Evolutionary conservation across 2,113 vertebrate species (phyloP).

Genomic region (Ptychochromis oligacanthus): DNA sequence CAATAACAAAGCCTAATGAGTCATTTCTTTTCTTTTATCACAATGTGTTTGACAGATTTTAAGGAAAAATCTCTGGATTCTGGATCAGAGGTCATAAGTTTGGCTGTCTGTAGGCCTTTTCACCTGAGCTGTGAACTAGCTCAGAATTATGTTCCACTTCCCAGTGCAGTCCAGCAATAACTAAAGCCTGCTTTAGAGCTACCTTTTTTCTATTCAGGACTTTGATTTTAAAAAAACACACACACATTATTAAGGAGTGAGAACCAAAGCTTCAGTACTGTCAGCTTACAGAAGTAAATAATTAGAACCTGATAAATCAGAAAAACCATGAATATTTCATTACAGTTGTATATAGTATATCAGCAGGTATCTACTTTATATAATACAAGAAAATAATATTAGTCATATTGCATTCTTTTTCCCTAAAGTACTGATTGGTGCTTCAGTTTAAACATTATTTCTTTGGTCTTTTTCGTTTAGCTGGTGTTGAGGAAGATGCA

Average conservation of each 20-base stretch:
- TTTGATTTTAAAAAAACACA: background rate
- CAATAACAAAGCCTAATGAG: no score
- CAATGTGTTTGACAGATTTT: background rate
- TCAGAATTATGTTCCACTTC: rapidly evolving
- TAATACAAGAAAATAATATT: background rate
- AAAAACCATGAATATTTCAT: background rate
- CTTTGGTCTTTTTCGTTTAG: background rate
- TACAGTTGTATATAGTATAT: no score
- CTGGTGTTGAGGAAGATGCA: background rate
- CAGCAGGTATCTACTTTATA: background rate
- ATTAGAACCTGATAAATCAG: background rate
- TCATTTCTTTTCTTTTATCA: background rate
- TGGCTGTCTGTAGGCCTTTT: no score
- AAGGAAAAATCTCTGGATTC: background rate
- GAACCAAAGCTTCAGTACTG: background rate
- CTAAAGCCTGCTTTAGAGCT: no score
- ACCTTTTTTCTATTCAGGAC: background rate
- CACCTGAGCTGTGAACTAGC: background rate
- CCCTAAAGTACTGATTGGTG: background rate
- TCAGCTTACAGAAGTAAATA: rapidly evolving
- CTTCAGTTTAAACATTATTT: background rate
- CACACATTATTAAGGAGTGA: background rate
- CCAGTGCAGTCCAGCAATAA: no score
- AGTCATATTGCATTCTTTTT: background rate
- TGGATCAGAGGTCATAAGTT: background rate